Base-by-base conservation (phyloP, 2,797 vertebrate genomes). In the Mus spretus region DNA sequence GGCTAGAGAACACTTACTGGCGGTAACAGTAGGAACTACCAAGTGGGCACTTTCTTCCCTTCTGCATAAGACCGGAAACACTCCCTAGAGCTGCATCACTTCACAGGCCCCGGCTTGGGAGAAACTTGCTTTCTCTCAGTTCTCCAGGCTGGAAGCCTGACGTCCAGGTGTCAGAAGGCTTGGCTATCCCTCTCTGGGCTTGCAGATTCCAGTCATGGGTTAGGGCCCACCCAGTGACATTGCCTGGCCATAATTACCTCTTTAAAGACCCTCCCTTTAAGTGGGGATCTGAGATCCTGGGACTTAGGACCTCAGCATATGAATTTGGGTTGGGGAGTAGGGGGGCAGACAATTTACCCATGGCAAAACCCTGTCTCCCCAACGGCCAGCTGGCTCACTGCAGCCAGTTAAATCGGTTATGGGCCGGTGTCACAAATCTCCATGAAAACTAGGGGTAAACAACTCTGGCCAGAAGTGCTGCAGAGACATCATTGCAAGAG, bases 1-100 rank as follows among this genome's bases (percentile, higher is more conserved):
- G 1, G 12, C 17, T 34, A n/a, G 31, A n/a, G 31, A 7, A 57
- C 28, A 20, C 17, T 34, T 8, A 59, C 11, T 10, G 74, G n/a
- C 0, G 0, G 40, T 7, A 12, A 24, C 22, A 24, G 15, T 1
- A n/a, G 91, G 50, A 15, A 67, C 31, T 2, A 2, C 0, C 22
- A 63, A 4, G 4, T 40, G 4, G 28, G 22, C 0, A 28, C 2
- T 19, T 87, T 34, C 20, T 28, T 1, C 9, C 65, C 31, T 47
- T 3, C 1, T 55, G 63, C 63, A 3, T 28, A 22, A 79, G 75
- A 50, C 57, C 37, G 17, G 57, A 59, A 89, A 50, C 40, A 2
- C 20, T 89, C 57, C 28, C 59, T 1, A 5, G 6, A 17, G 3
- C 44, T 40, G 88, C 31, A 7, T 26, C 9, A 10, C 40, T 2